Conservation (phyloP, 1,140 invertebrate genomes). For the Leptopilina boulardi region DNA sequence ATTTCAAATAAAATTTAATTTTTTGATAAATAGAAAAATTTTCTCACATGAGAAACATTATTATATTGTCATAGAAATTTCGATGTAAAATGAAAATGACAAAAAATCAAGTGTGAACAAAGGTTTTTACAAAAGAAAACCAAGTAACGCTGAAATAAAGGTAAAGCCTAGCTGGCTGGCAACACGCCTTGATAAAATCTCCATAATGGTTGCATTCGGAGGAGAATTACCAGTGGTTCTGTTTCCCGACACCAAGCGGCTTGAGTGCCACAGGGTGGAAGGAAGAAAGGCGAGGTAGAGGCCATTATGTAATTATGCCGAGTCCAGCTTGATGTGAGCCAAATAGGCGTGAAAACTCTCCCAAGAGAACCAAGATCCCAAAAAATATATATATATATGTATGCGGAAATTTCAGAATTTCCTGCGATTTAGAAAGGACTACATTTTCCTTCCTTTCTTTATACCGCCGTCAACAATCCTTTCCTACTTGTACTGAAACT, state of each 20-base stretch:
- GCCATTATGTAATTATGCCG: slow-evolving; percentile 67
- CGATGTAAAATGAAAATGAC: background rate
- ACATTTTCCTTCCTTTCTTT: background rate
- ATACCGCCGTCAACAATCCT: too few species aligned
- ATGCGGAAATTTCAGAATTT: slow-evolving; percentile 33
- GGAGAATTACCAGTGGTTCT: slow-evolving; percentile 66
- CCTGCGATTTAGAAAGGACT: background rate
- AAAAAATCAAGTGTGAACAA: slow-evolving; percentile 3
- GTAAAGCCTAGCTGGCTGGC: slow-evolving; percentile 60
- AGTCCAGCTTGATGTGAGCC: slow-evolving; percentile 61
- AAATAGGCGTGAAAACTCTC: slow-evolving; percentile 54
- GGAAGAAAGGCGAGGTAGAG: slow-evolving; percentile 48
- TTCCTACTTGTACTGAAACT: too few species aligned
- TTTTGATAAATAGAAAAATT: too few species aligned
- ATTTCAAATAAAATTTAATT: too few species aligned
- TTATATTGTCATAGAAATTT: background rate
- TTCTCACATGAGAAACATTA: too few species aligned
- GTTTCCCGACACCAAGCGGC: slow-evolving; percentile 55
- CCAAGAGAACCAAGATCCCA: slow-evolving; percentile 40
- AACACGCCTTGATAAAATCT: slow-evolving; percentile 70
- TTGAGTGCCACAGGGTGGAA: slow-evolving; percentile 42
- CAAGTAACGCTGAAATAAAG: slow-evolving; percentile 57
- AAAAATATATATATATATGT: slow-evolving; percentile 50
- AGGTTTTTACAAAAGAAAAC: slow-evolving; percentile 58
- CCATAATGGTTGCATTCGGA: slow-evolving; percentile 68